Conservation (phyloP, 2,797 vertebrate genomes). For the Anguilla anguilla region DNA sequence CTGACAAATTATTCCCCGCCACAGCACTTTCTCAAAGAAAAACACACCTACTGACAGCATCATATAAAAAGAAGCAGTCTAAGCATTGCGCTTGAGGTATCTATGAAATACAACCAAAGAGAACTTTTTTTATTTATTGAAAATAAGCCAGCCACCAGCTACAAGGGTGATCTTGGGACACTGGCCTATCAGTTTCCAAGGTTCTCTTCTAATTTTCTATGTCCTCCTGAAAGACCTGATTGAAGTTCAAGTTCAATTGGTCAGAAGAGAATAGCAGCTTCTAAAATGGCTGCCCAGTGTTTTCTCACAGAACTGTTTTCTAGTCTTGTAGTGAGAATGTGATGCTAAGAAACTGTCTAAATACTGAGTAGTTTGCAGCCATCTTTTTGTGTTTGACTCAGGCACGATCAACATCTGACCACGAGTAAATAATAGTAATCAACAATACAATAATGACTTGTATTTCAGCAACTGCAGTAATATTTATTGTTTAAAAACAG, state of each 20-base stretch:
- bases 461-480: neutral
- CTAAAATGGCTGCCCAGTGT: neutral
- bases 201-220: neutral
- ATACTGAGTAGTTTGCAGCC: neutral
- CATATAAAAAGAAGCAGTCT: neutral
- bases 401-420: neutral
- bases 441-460: neutral
- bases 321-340: neutral
- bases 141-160: neutral
- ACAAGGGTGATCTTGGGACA: neutral
- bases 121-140: neutral
- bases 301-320: neutral
- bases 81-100: neutral
- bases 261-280: neutral
- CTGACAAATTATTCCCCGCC: neutral
- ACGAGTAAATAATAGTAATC: neutral
- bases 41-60: slow-evolving; percentile 58
- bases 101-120: neutral
- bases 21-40: neutral
- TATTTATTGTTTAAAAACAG: neutral
- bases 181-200: neutral
- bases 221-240: neutral
- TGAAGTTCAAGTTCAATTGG: neutral
- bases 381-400: neutral
- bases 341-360: neutral